Conservation (phyloP, 2,888 invertebrate species). For the Alentia gelatinosa region DNA sequence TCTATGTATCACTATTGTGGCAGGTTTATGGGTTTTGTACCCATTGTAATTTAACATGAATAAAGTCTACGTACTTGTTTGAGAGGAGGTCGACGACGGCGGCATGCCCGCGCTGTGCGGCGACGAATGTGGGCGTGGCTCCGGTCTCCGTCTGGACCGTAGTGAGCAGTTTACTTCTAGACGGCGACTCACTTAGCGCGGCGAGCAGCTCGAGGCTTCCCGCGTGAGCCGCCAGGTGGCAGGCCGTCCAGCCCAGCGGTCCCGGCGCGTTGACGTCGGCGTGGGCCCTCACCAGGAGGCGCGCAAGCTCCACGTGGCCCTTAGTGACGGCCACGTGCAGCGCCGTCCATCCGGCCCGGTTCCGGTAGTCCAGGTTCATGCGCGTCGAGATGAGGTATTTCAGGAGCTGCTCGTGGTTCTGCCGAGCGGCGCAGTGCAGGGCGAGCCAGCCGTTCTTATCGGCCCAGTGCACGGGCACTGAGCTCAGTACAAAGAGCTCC, state of each 20-base stretch:
- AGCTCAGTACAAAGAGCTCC: conserved; percentile 42
- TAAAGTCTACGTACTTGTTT: neutral
- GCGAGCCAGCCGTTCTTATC: conserved; percentile 64
- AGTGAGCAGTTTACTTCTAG: neutral
- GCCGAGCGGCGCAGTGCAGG: conserved; percentile 59
- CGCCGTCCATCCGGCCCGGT: conserved; percentile 62
- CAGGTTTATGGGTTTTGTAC: too few species aligned
- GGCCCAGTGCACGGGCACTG: conserved; percentile 63
- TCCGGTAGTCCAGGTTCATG: conserved; percentile 58
- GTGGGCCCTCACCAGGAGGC: conserved; percentile 56
- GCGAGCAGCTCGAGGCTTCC: conserved; percentile 57
- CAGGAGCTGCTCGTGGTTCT: conserved; percentile 55
- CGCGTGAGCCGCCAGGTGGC: conserved; percentile 60
- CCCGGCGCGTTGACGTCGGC: conserved; percentile 61
- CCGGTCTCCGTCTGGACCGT: conserved; percentile 60
- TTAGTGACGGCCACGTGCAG: conserved; percentile 63
- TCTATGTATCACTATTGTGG: neutral
- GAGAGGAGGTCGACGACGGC: conserved; percentile 54
- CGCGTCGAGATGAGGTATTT: conserved; percentile 52
- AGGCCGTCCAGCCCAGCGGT: conserved; percentile 58
- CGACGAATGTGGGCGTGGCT: conserved; percentile 63
- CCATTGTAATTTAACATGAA: too few species aligned
- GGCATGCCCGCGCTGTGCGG: conserved; percentile 60
- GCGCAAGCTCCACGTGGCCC: conserved; percentile 54
- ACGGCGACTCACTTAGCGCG: conserved; percentile 26